Percentiles rank a stretch among this genome's conserved stretches.
These are phyloP conservation scores for Philaenus spumarius DNA, from an alignment of 1,140 invertebrate species.

Conservation along the genomic window DNA sequence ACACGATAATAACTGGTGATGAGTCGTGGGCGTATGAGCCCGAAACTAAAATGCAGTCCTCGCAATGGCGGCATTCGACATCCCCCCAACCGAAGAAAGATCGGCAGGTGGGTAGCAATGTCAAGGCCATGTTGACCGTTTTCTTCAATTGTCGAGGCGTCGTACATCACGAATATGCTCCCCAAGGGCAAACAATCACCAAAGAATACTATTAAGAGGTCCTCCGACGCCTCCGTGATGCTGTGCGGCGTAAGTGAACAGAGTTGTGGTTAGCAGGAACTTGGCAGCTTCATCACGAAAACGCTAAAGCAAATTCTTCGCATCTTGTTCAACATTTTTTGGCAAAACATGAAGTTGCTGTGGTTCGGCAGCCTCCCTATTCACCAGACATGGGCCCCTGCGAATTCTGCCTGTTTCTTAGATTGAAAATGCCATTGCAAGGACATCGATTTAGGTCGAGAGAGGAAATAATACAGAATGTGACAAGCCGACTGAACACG, in stretches of 20 bases:
- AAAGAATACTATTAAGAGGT: constrained; percentile 31
- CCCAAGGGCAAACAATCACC: constrained; percentile 31
- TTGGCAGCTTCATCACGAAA: constrained; percentile 28
- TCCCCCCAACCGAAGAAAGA: constrained; percentile 31
- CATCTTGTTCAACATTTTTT: constrained; percentile 24
- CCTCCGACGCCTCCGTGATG: constrained; percentile 25
- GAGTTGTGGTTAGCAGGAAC: constrained; percentile 14
- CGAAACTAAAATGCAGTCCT: no score
- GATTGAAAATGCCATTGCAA: constrained; percentile 27
- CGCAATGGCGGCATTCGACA: no score
- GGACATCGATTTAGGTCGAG: constrained; percentile 23
- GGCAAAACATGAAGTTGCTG: constrained; percentile 22
- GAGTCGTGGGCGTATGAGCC: no score
- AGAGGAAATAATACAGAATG: background rate
- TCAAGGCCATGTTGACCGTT: constrained; percentile 29
- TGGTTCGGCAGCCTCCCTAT: constrained; percentile 30
- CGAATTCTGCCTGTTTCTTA: constrained; percentile 30
- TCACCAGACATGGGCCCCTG: constrained; percentile 30
- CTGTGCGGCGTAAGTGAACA: constrained; percentile 13
- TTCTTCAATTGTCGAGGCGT: constrained; percentile 31
- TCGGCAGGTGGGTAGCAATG: constrained; percentile 18
- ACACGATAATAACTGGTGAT: no score
- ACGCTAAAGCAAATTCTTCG: constrained; percentile 27
- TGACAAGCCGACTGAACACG: background rate
- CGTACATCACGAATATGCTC: constrained; percentile 32